Evolutionary conservation across 1,140 invertebrate species (phyloP).

Genomic region (Oedothorax gibbosus): DNA sequence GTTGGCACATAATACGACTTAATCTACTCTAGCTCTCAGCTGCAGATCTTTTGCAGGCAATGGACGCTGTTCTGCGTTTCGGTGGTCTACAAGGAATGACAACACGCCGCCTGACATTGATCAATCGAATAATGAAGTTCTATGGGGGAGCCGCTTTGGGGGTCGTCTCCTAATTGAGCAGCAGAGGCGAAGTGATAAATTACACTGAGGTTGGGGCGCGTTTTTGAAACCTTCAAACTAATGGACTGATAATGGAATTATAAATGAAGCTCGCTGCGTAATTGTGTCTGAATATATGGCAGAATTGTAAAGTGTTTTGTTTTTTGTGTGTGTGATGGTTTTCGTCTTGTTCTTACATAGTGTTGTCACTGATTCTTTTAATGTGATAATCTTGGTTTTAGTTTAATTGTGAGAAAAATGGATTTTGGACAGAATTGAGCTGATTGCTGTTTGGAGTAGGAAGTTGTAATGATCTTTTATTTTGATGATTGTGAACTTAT

Average conservation of each 20-base stretch:
- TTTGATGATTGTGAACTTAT: too few species aligned
- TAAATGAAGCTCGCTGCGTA: constrained; percentile 54
- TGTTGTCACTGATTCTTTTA: constrained; percentile 14
- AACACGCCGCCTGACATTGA: constrained; percentile 57
- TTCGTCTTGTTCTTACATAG: not conserved
- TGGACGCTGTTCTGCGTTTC: constrained; percentile 40
- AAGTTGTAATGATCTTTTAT: too few species aligned
- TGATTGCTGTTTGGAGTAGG: too few species aligned
- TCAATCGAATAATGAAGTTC: constrained; percentile 58
- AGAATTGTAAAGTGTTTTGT: constrained; percentile 20
- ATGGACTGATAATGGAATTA: constrained; percentile 59
- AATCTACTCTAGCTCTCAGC: too few species aligned
- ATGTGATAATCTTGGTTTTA: constrained; percentile 5
- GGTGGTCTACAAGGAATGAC: constrained; percentile 57
- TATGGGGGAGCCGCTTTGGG: constrained; percentile 38
- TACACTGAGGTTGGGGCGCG: constrained; percentile 27
- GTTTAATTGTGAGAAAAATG: constrained; percentile 23
- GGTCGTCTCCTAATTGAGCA: constrained; percentile 46
- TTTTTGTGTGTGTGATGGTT: too few species aligned
- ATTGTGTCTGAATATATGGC: constrained; percentile 45
- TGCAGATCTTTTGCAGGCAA: too few species aligned
- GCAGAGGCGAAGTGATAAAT: constrained; percentile 42
- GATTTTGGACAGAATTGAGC: too few species aligned
- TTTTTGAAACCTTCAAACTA: constrained; percentile 59
- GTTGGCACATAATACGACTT: not conserved